Percentiles rank a stretch among this genome's conserved stretches.
These are phyloP conservation scores for Damaliscus lunatus DNA, from an alignment of 2,113 vertebrate genomes.

Conservation along the genomic window DNA sequence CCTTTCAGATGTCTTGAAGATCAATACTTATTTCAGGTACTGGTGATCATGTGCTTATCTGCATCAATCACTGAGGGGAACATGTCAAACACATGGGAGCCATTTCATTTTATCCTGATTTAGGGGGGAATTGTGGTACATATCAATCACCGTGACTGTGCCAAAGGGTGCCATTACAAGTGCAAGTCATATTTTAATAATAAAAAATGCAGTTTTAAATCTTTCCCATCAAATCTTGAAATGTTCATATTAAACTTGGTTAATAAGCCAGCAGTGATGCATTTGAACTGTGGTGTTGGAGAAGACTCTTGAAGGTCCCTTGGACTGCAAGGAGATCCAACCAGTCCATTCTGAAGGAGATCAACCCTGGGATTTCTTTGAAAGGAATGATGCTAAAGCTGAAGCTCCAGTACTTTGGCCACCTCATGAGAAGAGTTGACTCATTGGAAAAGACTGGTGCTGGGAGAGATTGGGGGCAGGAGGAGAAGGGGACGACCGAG, in stretches of 20 bases:
- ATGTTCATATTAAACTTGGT: slow-evolving; percentile 69
- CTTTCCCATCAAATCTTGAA: slow-evolving; percentile 49
- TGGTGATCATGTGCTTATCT: slow-evolving; percentile 31
- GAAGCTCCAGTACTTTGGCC: too few relatives aligned
- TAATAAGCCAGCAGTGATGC: slow-evolving; percentile 26
- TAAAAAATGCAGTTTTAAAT: slow-evolving; percentile 59
- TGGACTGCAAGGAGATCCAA: too few relatives aligned
- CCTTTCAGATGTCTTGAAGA: slow-evolving; percentile 32
- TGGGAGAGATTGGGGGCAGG: too few relatives aligned
- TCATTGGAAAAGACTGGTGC: too few relatives aligned
- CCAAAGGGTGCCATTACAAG: slow-evolving; percentile 53
- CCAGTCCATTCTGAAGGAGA: too few relatives aligned
- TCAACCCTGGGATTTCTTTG: too few relatives aligned
- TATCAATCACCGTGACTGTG: slow-evolving; percentile 59
- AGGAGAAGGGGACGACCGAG: too few relatives aligned
- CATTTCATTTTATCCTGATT: slow-evolving; percentile 63
- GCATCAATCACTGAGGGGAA: slow-evolving; percentile 49
- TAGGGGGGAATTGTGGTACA: slow-evolving; percentile 47
- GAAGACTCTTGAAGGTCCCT: too few relatives aligned
- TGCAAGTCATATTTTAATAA: slow-evolving; percentile 71
- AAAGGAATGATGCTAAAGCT: too few relatives aligned
- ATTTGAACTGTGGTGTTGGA: too few relatives aligned
- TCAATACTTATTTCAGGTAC: slow-evolving; percentile 53
- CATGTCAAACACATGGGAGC: slow-evolving; percentile 21
- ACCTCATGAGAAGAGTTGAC: too few relatives aligned